A percentile compares a stretch with the other conserved stretches of the same genome.
These are phyloP conservation scores for Craniophora ligustri DNA, from an alignment of 2,888 invertebrate genomes.

Conservation along the genomic window DNA sequence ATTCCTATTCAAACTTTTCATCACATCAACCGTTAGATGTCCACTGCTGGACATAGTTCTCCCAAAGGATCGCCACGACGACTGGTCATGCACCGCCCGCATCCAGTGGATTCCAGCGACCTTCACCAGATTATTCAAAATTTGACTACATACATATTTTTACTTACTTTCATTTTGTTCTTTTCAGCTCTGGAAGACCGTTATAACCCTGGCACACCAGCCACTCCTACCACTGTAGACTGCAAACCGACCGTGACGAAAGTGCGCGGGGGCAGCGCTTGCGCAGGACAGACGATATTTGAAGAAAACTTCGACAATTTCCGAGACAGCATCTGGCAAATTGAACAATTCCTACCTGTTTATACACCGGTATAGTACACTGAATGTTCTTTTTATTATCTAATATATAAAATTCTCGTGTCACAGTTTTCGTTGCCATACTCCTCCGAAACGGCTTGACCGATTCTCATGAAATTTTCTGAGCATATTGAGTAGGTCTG, in stretches of 20 bases:
- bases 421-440: no score
- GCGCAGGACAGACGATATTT: conserved; percentile 87
- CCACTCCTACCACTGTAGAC: conserved; percentile 1
- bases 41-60: no score
- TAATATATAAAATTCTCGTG: no score
- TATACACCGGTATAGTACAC: conserved; percentile 68
- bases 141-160: neutral
- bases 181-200: conserved; percentile 51
- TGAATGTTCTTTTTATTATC: neutral
- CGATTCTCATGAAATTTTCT: no score
- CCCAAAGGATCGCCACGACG: no score
- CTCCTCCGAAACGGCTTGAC: no score
- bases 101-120: no score
- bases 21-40: no score
- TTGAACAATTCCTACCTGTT: conserved; percentile 88
- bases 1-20: no score
- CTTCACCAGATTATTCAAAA: no score
- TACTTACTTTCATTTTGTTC: neutral
- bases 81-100: no score
- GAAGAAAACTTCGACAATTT: conserved; percentile 89
- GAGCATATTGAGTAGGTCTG: no score
- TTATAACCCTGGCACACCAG: neutral
- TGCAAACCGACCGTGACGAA: conserved; percentile 71
- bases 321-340: conserved; percentile 84
- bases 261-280: conserved; percentile 73